phyloP scores from a whole-genome alignment of 2,113 vertebrate species.

The Cepphus grylle region DNA sequence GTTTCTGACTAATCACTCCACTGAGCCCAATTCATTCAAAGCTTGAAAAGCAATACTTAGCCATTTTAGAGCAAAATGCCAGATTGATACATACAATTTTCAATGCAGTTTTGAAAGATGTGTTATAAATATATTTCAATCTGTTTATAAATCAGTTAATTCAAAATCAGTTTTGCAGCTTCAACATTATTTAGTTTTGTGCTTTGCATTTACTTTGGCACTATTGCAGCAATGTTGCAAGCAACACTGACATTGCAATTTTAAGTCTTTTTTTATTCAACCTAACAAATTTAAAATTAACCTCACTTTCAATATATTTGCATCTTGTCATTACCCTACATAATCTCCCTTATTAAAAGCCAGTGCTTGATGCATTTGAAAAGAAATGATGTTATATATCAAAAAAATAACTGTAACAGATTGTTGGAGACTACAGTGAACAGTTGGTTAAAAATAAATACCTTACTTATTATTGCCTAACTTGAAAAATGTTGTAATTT shows the following conservation, averaged over 20 bases:
- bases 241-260: neutral
- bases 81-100: conserved; percentile 26
- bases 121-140: conserved; percentile 25
- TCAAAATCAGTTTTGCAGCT: conserved; percentile 37
- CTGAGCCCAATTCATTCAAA: conserved; percentile 54
- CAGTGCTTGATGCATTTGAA: neutral
- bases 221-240: neutral
- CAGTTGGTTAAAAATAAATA: neutral
- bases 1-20: conserved; percentile 64
- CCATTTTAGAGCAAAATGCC: conserved; percentile 58
- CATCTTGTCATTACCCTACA: neutral
- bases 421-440: neutral
- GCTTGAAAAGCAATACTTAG: conserved; percentile 53
- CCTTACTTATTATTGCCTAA: neutral
- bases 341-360: neutral
- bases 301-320: neutral
- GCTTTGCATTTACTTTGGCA: neutral
- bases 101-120: neutral
- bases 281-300: neutral
- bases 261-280: neutral
- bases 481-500: neutral
- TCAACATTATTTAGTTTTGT: conserved; percentile 18
- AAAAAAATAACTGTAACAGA: neutral
- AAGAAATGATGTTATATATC: neutral
- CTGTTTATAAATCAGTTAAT: conserved; percentile 62